Percentiles rank a stretch among this genome's conserved stretches.
Evolutionary conservation across 2,888 invertebrate species (phyloP).

Genomic region (Cerceris rybyensis): DNA sequence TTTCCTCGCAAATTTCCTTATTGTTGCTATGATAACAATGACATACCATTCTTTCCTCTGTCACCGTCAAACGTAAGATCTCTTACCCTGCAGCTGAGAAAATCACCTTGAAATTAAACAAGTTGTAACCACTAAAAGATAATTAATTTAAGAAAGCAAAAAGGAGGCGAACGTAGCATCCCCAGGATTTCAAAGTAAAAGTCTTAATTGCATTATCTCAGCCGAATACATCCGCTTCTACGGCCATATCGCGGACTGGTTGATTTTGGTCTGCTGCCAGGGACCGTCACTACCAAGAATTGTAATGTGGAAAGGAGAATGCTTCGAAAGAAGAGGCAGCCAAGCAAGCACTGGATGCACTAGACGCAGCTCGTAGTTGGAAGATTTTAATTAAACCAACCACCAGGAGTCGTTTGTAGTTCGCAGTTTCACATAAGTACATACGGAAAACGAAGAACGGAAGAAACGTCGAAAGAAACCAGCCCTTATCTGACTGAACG

Average conservation of each 20-base stretch:
- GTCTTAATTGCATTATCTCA: slow-evolving; percentile 77
- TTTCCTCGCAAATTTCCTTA: too few relatives aligned
- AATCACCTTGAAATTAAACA: too few relatives aligned
- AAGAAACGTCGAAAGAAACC: slow-evolving; percentile 15
- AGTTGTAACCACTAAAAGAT: too few relatives aligned
- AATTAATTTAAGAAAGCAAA: slow-evolving; percentile 27
- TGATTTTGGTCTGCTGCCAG: slow-evolving; percentile 71
- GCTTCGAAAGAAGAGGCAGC: slow-evolving; percentile 29
- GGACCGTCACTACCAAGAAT: slow-evolving; percentile 70
- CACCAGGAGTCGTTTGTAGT: slow-evolving; percentile 68
- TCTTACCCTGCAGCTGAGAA: neutral
- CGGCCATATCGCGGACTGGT: slow-evolving; percentile 67
- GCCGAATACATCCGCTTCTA: slow-evolving; percentile 66
- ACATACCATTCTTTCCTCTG: too few relatives aligned
- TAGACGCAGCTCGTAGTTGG: slow-evolving; percentile 53
- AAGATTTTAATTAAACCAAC: slow-evolving; percentile 75
- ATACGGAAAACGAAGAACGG: slow-evolving; percentile 4
- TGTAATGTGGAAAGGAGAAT: slow-evolving; percentile 51
- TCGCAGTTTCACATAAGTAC: slow-evolving; percentile 53
- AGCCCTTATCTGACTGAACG: slow-evolving; percentile 14
- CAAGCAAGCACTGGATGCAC: slow-evolving; percentile 25
- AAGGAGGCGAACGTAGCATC: slow-evolving; percentile 29
- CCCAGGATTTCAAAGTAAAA: slow-evolving; percentile 64
- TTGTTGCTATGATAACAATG: too few relatives aligned
- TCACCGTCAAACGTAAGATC: neutral